Conservation (phyloP, 2,797 vertebrate species). For the Phoeniculus purpureus region DNA sequence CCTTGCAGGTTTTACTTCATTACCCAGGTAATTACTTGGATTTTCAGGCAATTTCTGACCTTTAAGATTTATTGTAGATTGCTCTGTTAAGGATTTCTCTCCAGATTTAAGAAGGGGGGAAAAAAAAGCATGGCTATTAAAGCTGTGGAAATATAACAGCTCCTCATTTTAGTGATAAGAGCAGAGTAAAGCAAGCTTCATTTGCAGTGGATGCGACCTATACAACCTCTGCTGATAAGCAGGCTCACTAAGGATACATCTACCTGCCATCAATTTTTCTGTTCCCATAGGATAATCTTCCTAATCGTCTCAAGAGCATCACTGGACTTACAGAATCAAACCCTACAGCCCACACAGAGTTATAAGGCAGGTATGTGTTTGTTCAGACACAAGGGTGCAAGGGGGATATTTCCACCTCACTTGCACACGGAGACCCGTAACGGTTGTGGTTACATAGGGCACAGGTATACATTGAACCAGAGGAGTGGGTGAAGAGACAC, state of each 20-base stretch:
- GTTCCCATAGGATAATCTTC: neutral
- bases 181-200: neutral
- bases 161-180: neutral
- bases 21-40: neutral
- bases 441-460: too few species aligned
- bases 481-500: too few species aligned
- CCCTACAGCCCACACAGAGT: too few species aligned
- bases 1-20: neutral
- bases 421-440: too few species aligned
- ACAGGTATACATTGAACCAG: too few species aligned
- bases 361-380: too few species aligned
- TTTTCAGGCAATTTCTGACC: neutral
- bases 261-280: neutral
- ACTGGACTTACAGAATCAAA: too few species aligned
- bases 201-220: neutral
- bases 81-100: neutral
- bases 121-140: neutral
- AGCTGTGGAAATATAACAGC: neutral
- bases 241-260: neutral
- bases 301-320: neutral
- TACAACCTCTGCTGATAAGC: neutral
- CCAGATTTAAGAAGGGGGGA: neutral
- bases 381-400: too few species aligned
- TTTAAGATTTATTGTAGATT: neutral
- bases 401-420: too few species aligned